phyloP scores from a whole-genome alignment of 1,140 invertebrate genomes.

The Cotesia typhae region DNA sequence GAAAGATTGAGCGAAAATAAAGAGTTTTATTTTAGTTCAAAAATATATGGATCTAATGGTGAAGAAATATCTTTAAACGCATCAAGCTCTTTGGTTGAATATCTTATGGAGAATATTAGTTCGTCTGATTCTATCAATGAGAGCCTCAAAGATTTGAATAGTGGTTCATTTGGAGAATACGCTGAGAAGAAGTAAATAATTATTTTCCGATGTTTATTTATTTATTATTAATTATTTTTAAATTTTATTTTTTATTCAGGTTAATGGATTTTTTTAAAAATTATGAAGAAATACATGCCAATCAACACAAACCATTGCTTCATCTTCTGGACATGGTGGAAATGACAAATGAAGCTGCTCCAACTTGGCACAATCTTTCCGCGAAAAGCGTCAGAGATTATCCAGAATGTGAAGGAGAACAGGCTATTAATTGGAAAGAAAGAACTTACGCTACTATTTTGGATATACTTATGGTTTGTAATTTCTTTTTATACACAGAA shows the following conservation, averaged over 20 bases:
- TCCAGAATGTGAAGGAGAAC: constrained; percentile 70
- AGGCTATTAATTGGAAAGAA: constrained; percentile 70
- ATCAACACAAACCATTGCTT: constrained; percentile 61
- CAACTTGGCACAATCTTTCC: constrained; percentile 71
- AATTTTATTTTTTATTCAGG: constrained; percentile 44
- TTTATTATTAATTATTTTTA: not conserved
- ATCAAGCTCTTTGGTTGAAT: not conserved
- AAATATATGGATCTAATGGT: constrained; percentile 2
- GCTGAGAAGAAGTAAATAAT: constrained; percentile 54
- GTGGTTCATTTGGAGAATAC: constrained; percentile 64
- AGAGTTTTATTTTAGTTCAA: not conserved
- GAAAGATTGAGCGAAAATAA: constrained; percentile 1
- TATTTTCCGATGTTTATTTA: not conserved
- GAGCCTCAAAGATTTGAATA: constrained; percentile 42
- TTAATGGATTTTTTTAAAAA: constrained; percentile 49
- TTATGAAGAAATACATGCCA: constrained; percentile 42
- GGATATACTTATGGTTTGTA: constrained; percentile 66
- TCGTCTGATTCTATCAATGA: constrained; percentile 2
- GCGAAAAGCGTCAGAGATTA: constrained; percentile 67
- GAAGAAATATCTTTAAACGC: not conserved
- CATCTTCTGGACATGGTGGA: constrained; percentile 68
- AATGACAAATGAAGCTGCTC: constrained; percentile 68
- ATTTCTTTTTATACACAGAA: no score
- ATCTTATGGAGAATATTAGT: not conserved
- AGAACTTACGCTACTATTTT: constrained; percentile 71